Conservation (phyloP, 2,888 invertebrate genomes). For the Slavum lentiscoides region DNA sequence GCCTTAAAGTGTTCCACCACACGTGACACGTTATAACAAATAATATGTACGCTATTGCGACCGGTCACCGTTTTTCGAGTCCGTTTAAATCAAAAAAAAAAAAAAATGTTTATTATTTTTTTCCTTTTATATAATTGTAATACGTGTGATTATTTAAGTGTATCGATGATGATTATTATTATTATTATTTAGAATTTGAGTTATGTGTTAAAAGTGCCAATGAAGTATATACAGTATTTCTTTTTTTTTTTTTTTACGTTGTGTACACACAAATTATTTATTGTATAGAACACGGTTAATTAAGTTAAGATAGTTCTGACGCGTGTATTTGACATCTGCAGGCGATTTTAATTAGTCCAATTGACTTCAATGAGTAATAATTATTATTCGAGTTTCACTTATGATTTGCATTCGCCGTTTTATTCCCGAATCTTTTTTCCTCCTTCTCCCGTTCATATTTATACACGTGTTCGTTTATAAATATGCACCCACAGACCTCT, state of each 20-base stretch:
- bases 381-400: constrained; percentile 39
- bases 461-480: too few relatives aligned
- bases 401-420: constrained; percentile 18
- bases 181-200: constrained; percentile 27
- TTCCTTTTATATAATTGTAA: not conserved
- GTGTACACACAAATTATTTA: constrained; percentile 46
- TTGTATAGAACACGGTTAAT: constrained; percentile 29
- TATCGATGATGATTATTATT: constrained; percentile 12
- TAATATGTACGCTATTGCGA: not conserved
- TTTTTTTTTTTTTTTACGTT: constrained; percentile 28
- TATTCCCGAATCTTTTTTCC: not conserved
- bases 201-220: constrained; percentile 52
- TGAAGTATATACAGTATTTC: constrained; percentile 31
- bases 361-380: constrained; percentile 47
- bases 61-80: constrained; percentile 40
- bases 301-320: constrained; percentile 16
- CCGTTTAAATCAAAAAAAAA: constrained; percentile 42
- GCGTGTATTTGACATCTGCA: constrained; percentile 1
- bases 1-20: constrained; percentile 10
- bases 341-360: constrained; percentile 53
- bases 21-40: too few relatives aligned
- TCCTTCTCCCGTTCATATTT: too few relatives aligned
- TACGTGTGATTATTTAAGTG: constrained; percentile 24
- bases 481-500: too few relatives aligned
- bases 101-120: not conserved